These are phyloP conservation scores for Philonicus albiceps DNA, from an alignment of 2,888 invertebrate genomes.

Conservation along the genomic window DNA sequence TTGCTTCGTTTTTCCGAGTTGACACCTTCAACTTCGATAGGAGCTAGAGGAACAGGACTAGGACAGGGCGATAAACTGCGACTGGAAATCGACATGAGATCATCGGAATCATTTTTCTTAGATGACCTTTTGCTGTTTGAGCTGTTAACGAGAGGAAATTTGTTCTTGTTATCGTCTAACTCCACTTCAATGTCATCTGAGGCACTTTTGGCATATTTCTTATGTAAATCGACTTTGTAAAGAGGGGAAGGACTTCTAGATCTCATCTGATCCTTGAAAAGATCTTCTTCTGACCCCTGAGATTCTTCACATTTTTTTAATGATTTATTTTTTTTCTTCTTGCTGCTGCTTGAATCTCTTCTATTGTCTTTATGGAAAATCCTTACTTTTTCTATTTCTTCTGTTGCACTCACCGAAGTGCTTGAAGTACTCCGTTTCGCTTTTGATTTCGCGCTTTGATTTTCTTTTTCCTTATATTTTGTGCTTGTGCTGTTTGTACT, in stretches of 20 bases:
- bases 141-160: neutral
- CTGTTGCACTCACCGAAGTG: neutral
- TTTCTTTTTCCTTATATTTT: constrained; percentile 65
- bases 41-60: neutral
- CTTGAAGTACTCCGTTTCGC: neutral
- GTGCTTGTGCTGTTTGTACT: constrained; percentile 62
- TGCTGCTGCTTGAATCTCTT: neutral
- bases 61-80: constrained; percentile 51
- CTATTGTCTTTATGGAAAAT: constrained; percentile 18
- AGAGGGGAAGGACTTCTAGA: constrained; percentile 60
- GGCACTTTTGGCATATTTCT: constrained; percentile 64
- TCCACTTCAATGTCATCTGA: constrained; percentile 56
- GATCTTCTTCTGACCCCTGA: constrained; percentile 49
- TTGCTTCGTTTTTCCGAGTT: neutral
- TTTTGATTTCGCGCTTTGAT: constrained; percentile 60
- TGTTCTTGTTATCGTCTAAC: constrained; percentile 46
- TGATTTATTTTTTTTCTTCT: constrained; percentile 62
- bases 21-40: neutral
- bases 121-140: neutral
- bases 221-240: constrained; percentile 62
- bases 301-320: constrained; percentile 57
- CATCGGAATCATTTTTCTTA: constrained; percentile 53
- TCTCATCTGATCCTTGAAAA: neutral
- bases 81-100: constrained; percentile 58
- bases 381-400: constrained; percentile 2